Conservation (phyloP, 2,797 vertebrate species). For the Danio albolineatus region DNA sequence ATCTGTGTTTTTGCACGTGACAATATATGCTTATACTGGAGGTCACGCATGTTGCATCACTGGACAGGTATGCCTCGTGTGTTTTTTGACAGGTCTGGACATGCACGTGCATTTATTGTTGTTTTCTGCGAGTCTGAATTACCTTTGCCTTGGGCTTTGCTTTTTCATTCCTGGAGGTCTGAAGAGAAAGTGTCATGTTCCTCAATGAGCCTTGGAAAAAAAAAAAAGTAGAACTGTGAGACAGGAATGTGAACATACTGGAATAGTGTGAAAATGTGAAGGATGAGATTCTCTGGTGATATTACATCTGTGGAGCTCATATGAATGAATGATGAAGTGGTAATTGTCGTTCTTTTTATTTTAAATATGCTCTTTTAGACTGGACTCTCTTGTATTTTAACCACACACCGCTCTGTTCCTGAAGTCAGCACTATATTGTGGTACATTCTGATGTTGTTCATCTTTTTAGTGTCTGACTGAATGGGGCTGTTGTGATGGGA, state of each 20-base stretch:
- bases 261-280: conserved; percentile 5
- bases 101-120: not conserved
- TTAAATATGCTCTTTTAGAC: not conserved
- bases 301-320: not conserved
- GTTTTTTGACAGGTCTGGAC: conserved; percentile 24
- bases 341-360: not conserved
- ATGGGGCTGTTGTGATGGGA: conserved; percentile 29
- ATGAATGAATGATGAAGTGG: not conserved
- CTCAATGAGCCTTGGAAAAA: conserved; percentile 2
- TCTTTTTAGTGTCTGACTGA: conserved; percentile 31
- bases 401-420: not conserved
- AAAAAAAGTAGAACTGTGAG: not conserved
- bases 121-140: conserved; percentile 8
- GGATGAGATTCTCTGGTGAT: not conserved
- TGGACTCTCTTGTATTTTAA: not conserved
- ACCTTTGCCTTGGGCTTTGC: conserved; percentile 28
- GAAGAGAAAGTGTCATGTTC: conserved; percentile 36
- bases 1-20: conserved; percentile 12
- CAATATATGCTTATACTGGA: conserved; percentile 1
- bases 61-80: not conserved
- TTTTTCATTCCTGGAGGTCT: conserved; percentile 26
- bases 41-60: conserved; percentile 2
- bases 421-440: not conserved
- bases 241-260: conserved; percentile 1
- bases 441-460: not conserved